Percentiles rank a stretch among this genome's conserved stretches.
phyloP scores from a whole-genome alignment of 2,113 vertebrate species.

The Sceloporus undulatus region DNA sequence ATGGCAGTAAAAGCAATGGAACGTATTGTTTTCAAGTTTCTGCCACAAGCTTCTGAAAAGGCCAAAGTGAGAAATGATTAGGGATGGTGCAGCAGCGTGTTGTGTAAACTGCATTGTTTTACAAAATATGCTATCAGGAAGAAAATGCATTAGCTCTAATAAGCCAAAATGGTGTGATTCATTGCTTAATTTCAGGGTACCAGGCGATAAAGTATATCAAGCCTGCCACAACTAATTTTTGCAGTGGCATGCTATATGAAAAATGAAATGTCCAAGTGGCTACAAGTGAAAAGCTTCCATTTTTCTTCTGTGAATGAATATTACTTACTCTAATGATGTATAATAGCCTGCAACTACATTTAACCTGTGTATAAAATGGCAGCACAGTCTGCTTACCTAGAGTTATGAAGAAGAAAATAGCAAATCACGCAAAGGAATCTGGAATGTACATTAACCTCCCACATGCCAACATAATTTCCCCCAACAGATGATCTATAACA shows the following conservation, averaged over 20 bases:
- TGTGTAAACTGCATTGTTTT: slow-evolving; percentile 81
- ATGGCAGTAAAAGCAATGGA: slow-evolving; percentile 34
- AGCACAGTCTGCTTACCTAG: slow-evolving; percentile 80
- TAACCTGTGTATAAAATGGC: slow-evolving; percentile 90
- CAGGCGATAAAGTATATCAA: slow-evolving; percentile 80
- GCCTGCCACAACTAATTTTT: slow-evolving; percentile 83
- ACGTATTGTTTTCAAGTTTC: slow-evolving; percentile 18
- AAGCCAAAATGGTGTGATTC: slow-evolving; percentile 83
- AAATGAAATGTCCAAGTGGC: slow-evolving; percentile 84
- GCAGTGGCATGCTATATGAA: slow-evolving; percentile 78
- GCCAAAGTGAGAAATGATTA: slow-evolving; percentile 69
- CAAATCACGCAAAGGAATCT: slow-evolving; percentile 79
- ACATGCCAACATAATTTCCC: slow-evolving; percentile 77
- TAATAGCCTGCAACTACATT: slow-evolving; percentile 96
- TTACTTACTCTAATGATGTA: slow-evolving; percentile 95
- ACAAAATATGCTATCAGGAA: slow-evolving; percentile 79
- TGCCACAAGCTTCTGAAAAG: slow-evolving; percentile 62
- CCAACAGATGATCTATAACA: slow-evolving; percentile 74
- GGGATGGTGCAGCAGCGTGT: slow-evolving; percentile 74
- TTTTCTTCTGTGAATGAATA: slow-evolving; percentile 86
- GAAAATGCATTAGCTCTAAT: slow-evolving; percentile 80
- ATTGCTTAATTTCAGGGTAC: slow-evolving; percentile 82
- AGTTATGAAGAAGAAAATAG: slow-evolving; percentile 81
- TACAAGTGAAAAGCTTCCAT: slow-evolving; percentile 87
- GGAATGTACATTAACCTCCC: slow-evolving; percentile 78